These are phyloP conservation scores for Akabosia matsudoensis DNA, from an alignment of 1,140 invertebrate species.

Conservation along the genomic window DNA sequence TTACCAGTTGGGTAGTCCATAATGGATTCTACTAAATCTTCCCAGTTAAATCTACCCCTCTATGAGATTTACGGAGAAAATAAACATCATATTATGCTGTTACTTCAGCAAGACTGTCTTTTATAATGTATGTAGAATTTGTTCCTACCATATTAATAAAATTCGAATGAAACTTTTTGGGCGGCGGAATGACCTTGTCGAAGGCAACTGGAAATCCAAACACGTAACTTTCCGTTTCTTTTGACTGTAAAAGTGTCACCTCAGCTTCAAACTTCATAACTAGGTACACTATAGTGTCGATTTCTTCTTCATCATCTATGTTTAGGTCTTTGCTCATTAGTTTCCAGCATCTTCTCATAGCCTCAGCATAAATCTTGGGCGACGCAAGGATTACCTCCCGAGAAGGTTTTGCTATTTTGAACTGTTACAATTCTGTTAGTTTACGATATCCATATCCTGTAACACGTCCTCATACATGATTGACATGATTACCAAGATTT, in stretches of 20 bases:
- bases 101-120: background rate
- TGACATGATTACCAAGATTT: background rate
- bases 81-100: background rate
- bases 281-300: slow-evolving; percentile 39
- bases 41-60: background rate
- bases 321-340: slow-evolving; percentile 22
- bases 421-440: background rate
- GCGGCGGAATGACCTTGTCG: background rate
- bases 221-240: slow-evolving; percentile 3
- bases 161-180: slow-evolving; percentile 29
- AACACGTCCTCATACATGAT: background rate
- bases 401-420: slow-evolving; percentile 8
- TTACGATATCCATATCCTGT: background rate
- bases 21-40: background rate
- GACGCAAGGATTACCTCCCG: background rate
- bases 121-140: background rate
- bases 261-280: slow-evolving; percentile 38
- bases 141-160: background rate
- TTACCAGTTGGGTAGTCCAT: background rate
- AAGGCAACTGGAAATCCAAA: slow-evolving; percentile 35
- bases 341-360: slow-evolving; percentile 27
- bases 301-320: slow-evolving; percentile 34
- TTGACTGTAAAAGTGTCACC: slow-evolving; percentile 13
- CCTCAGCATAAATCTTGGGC: slow-evolving; percentile 5
- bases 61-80: background rate